phyloP scores from a whole-genome alignment of 2,797 vertebrate species.

The Enteromius anoplus region DNA sequence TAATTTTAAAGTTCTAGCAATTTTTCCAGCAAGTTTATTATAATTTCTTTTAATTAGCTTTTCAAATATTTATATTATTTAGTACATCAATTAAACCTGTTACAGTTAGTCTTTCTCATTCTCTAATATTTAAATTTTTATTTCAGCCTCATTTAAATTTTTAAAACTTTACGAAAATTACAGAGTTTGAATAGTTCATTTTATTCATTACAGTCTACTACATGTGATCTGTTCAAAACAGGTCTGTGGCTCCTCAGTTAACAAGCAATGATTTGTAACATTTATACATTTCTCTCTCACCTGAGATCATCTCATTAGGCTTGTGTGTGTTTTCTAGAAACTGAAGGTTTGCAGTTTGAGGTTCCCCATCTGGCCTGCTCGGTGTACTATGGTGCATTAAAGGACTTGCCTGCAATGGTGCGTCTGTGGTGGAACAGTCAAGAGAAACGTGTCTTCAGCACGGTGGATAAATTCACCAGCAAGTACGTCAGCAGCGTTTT shows the following conservation, averaged over 20 bases:
- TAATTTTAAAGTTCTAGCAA: too few relatives aligned
- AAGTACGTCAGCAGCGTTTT: constrained; percentile 91
- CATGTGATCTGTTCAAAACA: neutral
- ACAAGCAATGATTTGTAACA: neutral
- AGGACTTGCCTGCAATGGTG: constrained; percentile 97
- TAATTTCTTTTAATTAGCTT: too few relatives aligned
- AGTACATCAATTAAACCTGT: too few relatives aligned
- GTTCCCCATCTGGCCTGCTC: constrained; percentile 93
- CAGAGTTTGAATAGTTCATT: neutral
- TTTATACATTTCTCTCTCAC: neutral
- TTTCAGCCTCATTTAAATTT: neutral
- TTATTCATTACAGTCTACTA: neutral
- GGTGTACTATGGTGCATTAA: constrained; percentile 91
- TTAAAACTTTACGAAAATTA: too few relatives aligned
- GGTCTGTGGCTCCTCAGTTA: neutral
- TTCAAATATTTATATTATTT: too few relatives aligned
- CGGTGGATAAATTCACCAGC: constrained; percentile 93
- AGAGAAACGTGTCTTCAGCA: constrained; percentile 91
- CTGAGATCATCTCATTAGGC: neutral
- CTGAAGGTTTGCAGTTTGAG: constrained; percentile 78
- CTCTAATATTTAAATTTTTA: neutral
- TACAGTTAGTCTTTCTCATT: neutral
- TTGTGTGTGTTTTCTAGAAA: constrained; percentile 71
- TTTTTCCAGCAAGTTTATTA: too few relatives aligned
- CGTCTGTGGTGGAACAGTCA: constrained; percentile 98